Evolutionary conservation across 2,888 invertebrate species (phyloP), one percentile per base, ranked within the genome.

Genomic region (Netelia fuscicornis): DNA sequence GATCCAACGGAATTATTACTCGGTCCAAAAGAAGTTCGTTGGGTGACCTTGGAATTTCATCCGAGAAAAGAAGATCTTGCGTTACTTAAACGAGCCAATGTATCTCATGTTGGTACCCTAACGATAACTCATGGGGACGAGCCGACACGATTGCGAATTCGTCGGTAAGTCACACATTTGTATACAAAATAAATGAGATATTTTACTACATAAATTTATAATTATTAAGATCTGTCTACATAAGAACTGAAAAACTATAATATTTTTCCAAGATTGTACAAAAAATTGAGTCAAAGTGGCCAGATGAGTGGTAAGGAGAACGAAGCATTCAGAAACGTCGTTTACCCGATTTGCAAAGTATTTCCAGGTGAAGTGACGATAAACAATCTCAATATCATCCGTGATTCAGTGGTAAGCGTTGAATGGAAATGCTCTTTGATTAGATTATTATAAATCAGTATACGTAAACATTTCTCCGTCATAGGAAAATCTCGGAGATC

Each of bases 81-180:
- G 67, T 92, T 83, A 72, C 90, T 86, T 86, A 93, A 83, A 92
- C 94, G 90, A 90, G 92, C 79, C 72, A 93, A 84, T 87, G 93
- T 90, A 90, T 94, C 82, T 23, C 95, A 89, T 90, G 94, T 84
- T 71, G 95, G 94, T 67, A 95, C 94, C 23, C 88, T 95, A 88
- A 93, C 93, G 52, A 92, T 95, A 13, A 94, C 94, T 20, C 94
- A 94, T 76, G 95, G 95, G 0, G 95, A 95, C 86, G 95, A 95
- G 77, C 94, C 95, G 6, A 94, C 95, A 44, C 92, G 95, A 5
- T 91, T 91, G 86, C 88, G 94, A 85, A 91, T 94, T 87, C 91
- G 94, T 44, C 91, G 92, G 92, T 93, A 76, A 81, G 72, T 67
- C 62, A 25, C 25, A 0, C 67, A 74, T 54, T 17, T 37, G 13